These are phyloP conservation scores for Myrmecophaga tridactyla DNA, from an alignment of 2,113 vertebrate genomes.

Conservation along the genomic window DNA sequence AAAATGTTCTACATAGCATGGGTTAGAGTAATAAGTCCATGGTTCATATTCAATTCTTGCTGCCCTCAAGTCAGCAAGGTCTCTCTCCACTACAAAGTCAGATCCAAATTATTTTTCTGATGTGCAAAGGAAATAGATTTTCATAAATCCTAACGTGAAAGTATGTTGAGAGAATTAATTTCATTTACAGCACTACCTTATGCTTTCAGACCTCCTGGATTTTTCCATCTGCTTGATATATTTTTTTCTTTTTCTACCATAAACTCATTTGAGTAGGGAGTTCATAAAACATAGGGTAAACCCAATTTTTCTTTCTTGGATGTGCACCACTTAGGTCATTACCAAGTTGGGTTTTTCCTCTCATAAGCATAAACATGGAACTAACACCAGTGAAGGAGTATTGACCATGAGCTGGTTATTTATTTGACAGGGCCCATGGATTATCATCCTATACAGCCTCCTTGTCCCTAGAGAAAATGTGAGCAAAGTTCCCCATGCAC, in stretches of 20 bases:
- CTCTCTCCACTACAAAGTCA: slow-evolving; percentile 29
- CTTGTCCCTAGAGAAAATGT: slow-evolving; percentile 5
- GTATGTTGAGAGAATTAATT: slow-evolving; percentile 29
- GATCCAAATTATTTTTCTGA: background rate
- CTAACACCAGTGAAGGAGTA: background rate
- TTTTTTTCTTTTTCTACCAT: background rate
- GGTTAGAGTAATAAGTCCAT: background rate
- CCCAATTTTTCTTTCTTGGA: background rate
- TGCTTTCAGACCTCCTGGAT: background rate
- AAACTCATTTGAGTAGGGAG: background rate
- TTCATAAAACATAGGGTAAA: background rate
- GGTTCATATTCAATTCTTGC: background rate
- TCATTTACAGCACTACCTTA: background rate
- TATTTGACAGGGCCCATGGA: background rate
- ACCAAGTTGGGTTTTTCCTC: background rate
- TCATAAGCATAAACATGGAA: slow-evolving; percentile 7
- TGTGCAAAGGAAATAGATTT: slow-evolving; percentile 35
- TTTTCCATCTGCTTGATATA: background rate
- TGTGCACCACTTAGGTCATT: background rate
- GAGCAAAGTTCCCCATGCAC: slow-evolving; percentile 26
- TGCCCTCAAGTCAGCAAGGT: background rate
- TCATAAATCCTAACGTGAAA: background rate
- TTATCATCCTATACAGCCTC: background rate
- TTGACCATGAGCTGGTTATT: slow-evolving; percentile 19
- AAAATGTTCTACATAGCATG: slow-evolving; percentile 4